phyloP scores from a whole-genome alignment of 92 coral and sea anemone species.

The Umimayanthus chanpuru region DNA sequence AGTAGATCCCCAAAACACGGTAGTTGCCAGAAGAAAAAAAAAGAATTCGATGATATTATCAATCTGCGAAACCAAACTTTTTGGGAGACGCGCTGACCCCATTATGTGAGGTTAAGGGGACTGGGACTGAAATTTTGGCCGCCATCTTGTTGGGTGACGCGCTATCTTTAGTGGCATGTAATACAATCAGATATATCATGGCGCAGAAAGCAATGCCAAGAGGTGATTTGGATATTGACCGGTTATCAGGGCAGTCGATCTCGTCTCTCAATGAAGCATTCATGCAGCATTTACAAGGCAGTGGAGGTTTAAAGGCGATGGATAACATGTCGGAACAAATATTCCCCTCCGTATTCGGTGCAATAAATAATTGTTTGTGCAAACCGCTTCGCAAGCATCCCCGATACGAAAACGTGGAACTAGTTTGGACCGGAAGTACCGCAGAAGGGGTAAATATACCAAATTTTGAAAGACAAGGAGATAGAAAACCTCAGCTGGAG shows the following conservation, averaged over 20 bases:
- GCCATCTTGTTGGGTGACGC: too few relatives aligned
- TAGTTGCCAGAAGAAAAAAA: too few relatives aligned
- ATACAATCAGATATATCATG: neutral
- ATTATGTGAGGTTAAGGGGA: too few relatives aligned
- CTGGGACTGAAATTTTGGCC: too few relatives aligned
- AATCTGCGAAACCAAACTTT: too few relatives aligned
- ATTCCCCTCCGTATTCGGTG: slow-evolving; percentile 49
- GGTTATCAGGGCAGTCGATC: slow-evolving; percentile 48
- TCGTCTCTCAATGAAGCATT: slow-evolving; percentile 37
- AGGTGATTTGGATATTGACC: neutral
- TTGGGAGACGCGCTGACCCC: too few relatives aligned
- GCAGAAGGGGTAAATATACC: slow-evolving; percentile 59
- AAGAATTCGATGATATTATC: too few relatives aligned
- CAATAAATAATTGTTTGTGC: slow-evolving; percentile 50
- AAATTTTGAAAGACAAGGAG: slow-evolving; percentile 49
- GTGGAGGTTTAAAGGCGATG: slow-evolving; percentile 44
- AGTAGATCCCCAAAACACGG: too few relatives aligned
- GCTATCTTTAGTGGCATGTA: too few relatives aligned
- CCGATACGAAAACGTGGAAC: slow-evolving; percentile 41
- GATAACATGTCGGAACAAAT: slow-evolving; percentile 44
- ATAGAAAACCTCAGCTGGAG: slow-evolving; percentile 42
- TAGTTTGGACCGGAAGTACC: slow-evolving; percentile 57
- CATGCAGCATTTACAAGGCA: slow-evolving; percentile 37
- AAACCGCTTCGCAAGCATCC: slow-evolving; percentile 53
- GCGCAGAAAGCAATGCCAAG: neutral